phyloP scores from a whole-genome alignment of 2,888 invertebrate genomes.

The Drosophila macrospina region DNA sequence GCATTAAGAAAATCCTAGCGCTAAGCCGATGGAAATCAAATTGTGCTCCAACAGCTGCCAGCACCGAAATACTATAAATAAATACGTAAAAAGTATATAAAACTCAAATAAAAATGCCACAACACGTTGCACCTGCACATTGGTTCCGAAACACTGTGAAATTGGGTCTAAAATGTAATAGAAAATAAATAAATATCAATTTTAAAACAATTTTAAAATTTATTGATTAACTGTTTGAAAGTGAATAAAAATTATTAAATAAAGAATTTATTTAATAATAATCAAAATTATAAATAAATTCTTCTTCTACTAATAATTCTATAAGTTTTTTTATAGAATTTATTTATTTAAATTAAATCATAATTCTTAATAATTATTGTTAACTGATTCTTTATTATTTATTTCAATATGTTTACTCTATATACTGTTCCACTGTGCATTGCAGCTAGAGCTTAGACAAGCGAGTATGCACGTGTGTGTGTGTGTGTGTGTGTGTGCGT shows the following conservation, averaged over 20 bases:
- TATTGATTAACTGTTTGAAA: too few species aligned
- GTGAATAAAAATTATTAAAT: not conserved
- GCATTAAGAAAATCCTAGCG: constrained; percentile 57
- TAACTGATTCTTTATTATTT: too few species aligned
- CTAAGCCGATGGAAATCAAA: constrained; percentile 64
- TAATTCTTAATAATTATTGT: too few species aligned
- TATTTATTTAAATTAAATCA: too few species aligned
- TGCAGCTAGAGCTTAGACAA: constrained; percentile 25
- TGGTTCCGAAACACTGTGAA: constrained; percentile 5
- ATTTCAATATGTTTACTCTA: too few species aligned
- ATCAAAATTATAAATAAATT: too few species aligned
- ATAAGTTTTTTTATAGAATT: too few species aligned
- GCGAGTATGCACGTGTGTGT: constrained; percentile 11
- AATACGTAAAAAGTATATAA: constrained; percentile 45
- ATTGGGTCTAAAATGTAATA: not conserved
- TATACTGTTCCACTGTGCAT: constrained; percentile 42
- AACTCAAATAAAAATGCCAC: constrained; percentile 35
- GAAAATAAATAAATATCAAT: not conserved
- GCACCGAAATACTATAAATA: constrained; percentile 50
- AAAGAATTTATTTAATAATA: too few species aligned
- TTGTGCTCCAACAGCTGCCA: constrained; percentile 55
- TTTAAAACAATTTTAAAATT: not conserved
- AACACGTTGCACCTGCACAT: constrained; percentile 43
- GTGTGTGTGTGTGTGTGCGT: constrained; percentile 22
- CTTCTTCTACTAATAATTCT: too few species aligned